A percentile compares a stretch with the other conserved stretches of the same genome.
These are phyloP conservation scores for Synanthedon andrenaeformis DNA, from an alignment of 2,888 invertebrate genomes.

Conservation along the genomic window DNA sequence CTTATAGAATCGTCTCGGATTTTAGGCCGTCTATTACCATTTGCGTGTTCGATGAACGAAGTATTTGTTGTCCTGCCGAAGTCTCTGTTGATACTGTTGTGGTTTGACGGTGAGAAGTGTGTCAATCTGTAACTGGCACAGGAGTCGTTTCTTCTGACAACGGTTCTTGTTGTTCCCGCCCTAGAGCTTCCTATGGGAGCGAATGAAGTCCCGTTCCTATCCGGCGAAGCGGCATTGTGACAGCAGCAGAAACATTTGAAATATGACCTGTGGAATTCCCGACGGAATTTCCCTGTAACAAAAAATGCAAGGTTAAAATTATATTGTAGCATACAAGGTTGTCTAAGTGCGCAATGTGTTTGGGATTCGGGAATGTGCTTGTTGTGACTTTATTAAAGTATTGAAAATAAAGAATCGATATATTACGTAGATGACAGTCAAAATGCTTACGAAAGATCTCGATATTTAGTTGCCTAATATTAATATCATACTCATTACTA, in stretches of 20 bases:
- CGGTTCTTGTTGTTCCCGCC: conserved; percentile 52
- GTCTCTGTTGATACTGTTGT: conserved; percentile 53
- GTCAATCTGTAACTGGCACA: conserved; percentile 58
- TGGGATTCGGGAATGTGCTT: not conserved
- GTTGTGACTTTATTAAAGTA: too few relatives aligned
- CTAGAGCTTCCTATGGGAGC: conserved; percentile 57
- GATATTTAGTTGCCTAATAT: too few relatives aligned
- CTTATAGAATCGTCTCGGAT: conserved; percentile 52
- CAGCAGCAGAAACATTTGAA: conserved; percentile 72
- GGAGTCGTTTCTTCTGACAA: conserved; percentile 58
- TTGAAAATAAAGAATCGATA: not conserved
- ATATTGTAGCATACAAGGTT: not conserved
- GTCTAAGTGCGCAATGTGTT: conserved; percentile 3
- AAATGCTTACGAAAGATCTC: too few relatives aligned
- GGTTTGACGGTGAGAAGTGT: conserved; percentile 59
- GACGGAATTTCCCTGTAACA: conserved; percentile 79
- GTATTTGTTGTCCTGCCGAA: conserved; percentile 54
- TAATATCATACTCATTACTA: too few relatives aligned
- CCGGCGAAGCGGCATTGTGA: conserved; percentile 26
- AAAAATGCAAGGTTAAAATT: conserved; percentile 10
- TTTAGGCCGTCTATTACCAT: conserved; percentile 48
- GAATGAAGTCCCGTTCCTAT: conserved; percentile 54
- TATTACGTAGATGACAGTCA: too few relatives aligned
- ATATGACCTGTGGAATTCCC: conserved; percentile 78
- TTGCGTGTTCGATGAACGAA: conserved; percentile 58